Evolutionary conservation across 2,113 vertebrate species (phyloP), one percentile per base, ranked within the genome.

Genomic region (Axis porcinus): DNA sequence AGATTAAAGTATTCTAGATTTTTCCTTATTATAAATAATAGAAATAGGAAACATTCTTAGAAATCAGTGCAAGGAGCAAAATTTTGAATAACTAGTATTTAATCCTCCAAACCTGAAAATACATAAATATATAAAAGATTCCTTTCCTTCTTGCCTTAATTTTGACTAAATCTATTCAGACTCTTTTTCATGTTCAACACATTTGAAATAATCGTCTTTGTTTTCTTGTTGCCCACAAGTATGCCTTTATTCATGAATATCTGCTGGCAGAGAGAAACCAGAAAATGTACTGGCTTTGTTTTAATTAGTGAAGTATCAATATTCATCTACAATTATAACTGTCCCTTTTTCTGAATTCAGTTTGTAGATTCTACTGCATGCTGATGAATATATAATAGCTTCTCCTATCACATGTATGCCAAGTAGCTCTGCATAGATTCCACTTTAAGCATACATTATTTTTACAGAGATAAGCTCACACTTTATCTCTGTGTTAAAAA

Each of bases 401-500:
- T 74, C n/a, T 93, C 21, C 28, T 76, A 33, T 95, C 60, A 82
- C 33, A 43, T 33, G 91, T 76, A 33, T 40, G 86, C 19, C 8
- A 91, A 94, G 23, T 60, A 97, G n/a, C 91, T 76, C 27, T 92
- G 64, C 36, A 82, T 87, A 25, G 19, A 76, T 43, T 70, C 7
- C 16, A 81, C 50, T 52, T 58, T 54, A 76, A 33, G 54, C 84
- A 11, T 1, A 89, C 64, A 15, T 60, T 82, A n/a, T 82, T 82
- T 67, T 40, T 92, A 89, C 33, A 95, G 3, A 70, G 4, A 74
- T 62, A 90, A 96, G 52, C 23, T 23, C 23, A 92, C 10, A 55
- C 13, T 95, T 85, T n/a, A 58, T 30, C 86, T 91, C 40, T 52
- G 52, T 40, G n/a, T 92, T 30, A 84, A 83, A 96, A 94, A 95